A percentile compares a stretch with the other conserved stretches of the same genome.
Evolutionary conservation across 2,888 invertebrate species (phyloP).

Genomic region (Andrena flavipes): DNA sequence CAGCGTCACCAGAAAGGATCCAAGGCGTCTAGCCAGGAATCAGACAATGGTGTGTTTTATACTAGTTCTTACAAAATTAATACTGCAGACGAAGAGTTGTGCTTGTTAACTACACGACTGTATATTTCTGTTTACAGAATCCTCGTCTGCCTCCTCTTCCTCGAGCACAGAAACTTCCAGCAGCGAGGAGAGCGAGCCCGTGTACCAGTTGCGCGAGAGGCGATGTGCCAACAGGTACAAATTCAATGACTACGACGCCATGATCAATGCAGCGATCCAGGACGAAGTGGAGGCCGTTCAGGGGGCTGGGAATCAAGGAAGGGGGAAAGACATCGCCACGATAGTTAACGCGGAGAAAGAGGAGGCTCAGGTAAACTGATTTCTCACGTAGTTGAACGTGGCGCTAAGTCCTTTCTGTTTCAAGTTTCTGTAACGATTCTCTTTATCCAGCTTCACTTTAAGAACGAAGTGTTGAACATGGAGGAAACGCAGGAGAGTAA

Average conservation of each 20-base stretch:
- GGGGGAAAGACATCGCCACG: slow-evolving; percentile 97
- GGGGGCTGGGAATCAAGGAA: slow-evolving; percentile 92
- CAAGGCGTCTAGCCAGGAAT: slow-evolving; percentile 76
- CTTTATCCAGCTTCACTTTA: slow-evolving; percentile 50
- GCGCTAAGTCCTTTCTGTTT: neutral
- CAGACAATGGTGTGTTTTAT: slow-evolving; percentile 69
- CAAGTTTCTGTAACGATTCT: neutral
- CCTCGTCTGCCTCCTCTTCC: slow-evolving; percentile 76
- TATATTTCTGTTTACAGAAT: slow-evolving; percentile 43
- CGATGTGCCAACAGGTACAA: slow-evolving; percentile 92
- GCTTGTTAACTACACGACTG: neutral
- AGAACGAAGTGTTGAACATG: slow-evolving; percentile 76
- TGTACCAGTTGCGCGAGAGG: slow-evolving; percentile 94
- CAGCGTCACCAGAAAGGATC: slow-evolving; percentile 72
- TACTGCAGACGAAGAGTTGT: neutral
- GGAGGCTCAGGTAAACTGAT: slow-evolving; percentile 83
- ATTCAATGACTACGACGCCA: slow-evolving; percentile 97
- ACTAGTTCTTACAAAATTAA: neutral
- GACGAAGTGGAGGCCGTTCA: slow-evolving; percentile 91
- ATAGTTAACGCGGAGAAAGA: slow-evolving; percentile 92
- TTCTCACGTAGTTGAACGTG: slow-evolving; percentile 1
- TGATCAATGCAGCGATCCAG: slow-evolving; percentile 96
- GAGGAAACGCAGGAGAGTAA: slow-evolving; percentile 84
- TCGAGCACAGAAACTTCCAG: slow-evolving; percentile 82
- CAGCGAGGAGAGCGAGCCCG: slow-evolving; percentile 89